Conservation (phyloP, 2,888 invertebrate species). For the Standfussiana lucernea region DNA sequence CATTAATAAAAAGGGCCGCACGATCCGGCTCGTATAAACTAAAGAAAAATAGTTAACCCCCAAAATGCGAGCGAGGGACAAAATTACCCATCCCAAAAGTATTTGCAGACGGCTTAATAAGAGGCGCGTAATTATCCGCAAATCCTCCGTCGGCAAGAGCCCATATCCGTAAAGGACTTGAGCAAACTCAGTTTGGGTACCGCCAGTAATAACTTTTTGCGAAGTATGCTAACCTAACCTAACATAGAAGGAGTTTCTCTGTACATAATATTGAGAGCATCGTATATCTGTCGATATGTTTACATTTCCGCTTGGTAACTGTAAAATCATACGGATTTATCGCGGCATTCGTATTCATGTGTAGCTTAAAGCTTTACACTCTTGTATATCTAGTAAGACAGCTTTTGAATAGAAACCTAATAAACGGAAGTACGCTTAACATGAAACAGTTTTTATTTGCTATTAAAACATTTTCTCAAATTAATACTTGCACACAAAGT, state of each 20-base stretch:
- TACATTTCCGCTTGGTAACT: constrained; percentile 67
- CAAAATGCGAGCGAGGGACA: constrained; percentile 67
- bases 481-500: constrained; percentile 37
- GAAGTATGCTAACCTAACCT: constrained; percentile 71
- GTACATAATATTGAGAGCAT: constrained; percentile 65
- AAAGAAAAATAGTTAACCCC: constrained; percentile 68
- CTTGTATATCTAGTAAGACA: constrained; percentile 36
- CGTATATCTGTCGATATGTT: constrained; percentile 65
- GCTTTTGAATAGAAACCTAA: constrained; percentile 48
- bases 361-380: constrained; percentile 45
- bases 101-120: constrained; percentile 84
- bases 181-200: constrained; percentile 79
- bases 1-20: constrained; percentile 30
- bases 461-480: constrained; percentile 48
- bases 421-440: constrained; percentile 30
- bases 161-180: constrained; percentile 81
- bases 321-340: constrained; percentile 67
- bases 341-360: constrained; percentile 49
- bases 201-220: constrained; percentile 79
- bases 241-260: constrained; percentile 65
- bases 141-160: constrained; percentile 74
- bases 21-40: constrained; percentile 58
- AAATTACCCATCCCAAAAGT: constrained; percentile 76
- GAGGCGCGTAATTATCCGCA: constrained; percentile 84
- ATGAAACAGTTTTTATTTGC: constrained; percentile 30